Base-by-base conservation (phyloP, 2,113 vertebrate genomes). In the Catharus fuscescens region DNA sequence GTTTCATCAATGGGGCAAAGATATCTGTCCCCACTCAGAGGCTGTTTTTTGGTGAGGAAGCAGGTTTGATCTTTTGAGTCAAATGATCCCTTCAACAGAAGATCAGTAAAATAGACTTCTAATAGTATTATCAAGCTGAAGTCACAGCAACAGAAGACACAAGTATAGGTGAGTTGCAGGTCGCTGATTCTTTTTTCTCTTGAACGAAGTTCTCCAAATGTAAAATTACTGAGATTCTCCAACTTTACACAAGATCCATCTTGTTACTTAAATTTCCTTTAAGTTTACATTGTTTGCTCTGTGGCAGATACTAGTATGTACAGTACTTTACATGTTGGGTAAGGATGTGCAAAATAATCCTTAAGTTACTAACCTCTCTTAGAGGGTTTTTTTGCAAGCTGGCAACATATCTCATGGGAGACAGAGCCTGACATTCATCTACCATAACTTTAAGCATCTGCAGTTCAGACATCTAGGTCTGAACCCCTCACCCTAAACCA, bases 51-150 rank as follows among this genome's bases (percentile, higher is more conserved):
- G 12, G 29, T 47, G 52, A 16, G 34, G 11, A 64, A 82, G 36
- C 80, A 69, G 11, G 45, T 88, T 93, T 96, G 73, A 76, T 85
- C 32, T 91, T 50, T 83, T 32, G 40, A 89, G 26, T 72, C 48
- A 95, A 88, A 93, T 34, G 65, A 73, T 84, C 61, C 72, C 59
- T 94, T 90, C 48, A 85, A 92, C 59, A 45, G 14, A 71, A 93
- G 48, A 62, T 80, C 19, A 59, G 86, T 80, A 90, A 92, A 91
- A 91, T 52, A 80, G 72, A 90, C 90, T 66, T 91, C 66, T 21
- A 56, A 29, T 52, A 64, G 32, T 73, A 70, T 66, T 61, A 88
- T 80, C 61, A 85, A 87, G 10, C 45, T 80, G 20, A 87, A 90
- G 53, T 81, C 80, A 84, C n/a, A 84, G 82, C 28, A 92, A 89